Base-by-base conservation (phyloP, 2,113 vertebrate genomes). In the Menura novaehollandiae region DNA sequence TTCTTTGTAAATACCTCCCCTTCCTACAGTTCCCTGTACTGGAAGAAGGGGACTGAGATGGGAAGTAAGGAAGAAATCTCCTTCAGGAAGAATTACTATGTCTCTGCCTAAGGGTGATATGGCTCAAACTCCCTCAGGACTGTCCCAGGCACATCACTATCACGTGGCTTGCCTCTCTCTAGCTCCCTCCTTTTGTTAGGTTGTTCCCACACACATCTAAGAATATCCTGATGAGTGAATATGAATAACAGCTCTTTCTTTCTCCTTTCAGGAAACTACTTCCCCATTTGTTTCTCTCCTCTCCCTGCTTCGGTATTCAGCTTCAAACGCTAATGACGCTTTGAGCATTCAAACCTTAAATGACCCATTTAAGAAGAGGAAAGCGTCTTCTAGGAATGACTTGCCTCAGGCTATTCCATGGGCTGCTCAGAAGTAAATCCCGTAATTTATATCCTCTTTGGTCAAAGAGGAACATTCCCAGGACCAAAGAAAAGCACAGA, bases 141-240 rank as follows among this genome's bases (percentile, higher is more conserved):
- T 71, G 72, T 86, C 85, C 68, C 64, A 74, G 55, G 55, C 58
- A 90, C 76, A 84, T 86, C 56, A 30, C 59, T 75, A 88, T 89
- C 93, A 94, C 83, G 91, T 81, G 69, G 63, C 47, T 81, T 80
- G 72, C 83, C 37, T 86, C 77, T 78, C 74, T 56, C n/a, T 77
- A 88, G n/a, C 56, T 77, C 87, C 82, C 47, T 86, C 63, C 93
- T 88, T 94, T 95, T 81, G 75, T 93, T 59, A 93, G 68, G 76
- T 53, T 89, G 68, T 87, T 96, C 93, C 96, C 88, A 95, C 60
- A 0, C 90, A 88, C 39, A 81, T 75, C 92, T 96, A 93, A 96
- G 79, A 96, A 96, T 94, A 96, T 88, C 81, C 76, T 84, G 39
- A 77, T 72, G 39, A 95, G 88, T 53, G 90, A 94, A 62, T 55